Evolutionary conservation across 1,140 invertebrate genomes (phyloP).

Genomic region (Drosophila kohkoa): DNA sequence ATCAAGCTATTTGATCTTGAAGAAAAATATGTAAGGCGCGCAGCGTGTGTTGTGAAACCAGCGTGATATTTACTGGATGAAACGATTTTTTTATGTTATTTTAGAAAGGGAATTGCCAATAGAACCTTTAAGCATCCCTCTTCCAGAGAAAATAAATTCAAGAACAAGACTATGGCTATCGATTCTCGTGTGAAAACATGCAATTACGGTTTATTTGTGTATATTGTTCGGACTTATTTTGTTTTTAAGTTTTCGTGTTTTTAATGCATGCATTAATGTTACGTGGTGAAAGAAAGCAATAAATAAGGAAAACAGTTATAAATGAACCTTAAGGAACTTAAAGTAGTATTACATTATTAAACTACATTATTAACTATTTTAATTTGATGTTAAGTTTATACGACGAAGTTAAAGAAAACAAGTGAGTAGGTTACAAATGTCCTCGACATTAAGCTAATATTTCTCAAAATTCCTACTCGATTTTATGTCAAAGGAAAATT

Average conservation of each 20-base stretch:
- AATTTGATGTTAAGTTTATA: too few species aligned
- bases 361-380: too few species aligned
- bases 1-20: conserved; percentile 41
- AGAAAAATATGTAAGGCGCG: not conserved
- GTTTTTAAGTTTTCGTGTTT: not conserved
- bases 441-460: too few species aligned
- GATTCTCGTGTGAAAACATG: conserved; percentile 81
- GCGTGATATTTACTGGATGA: conserved; percentile 28
- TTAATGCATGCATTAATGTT: too few species aligned
- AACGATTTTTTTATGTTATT: conserved; percentile 8
- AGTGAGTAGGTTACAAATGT: too few species aligned
- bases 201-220: conserved; percentile 77
- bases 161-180: conserved; percentile 35
- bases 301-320: too few species aligned
- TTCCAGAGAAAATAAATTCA: not conserved
- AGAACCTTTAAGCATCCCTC: conserved; percentile 46
- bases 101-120: conserved; percentile 7
- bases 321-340: too few species aligned
- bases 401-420: too few species aligned
- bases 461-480: too few species aligned
- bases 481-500: too few species aligned
- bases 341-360: too few species aligned
- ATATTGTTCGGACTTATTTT: conserved; percentile 41
- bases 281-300: too few species aligned
- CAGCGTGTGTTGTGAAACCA: conserved; percentile 53